phyloP scores from a whole-genome alignment of 1,140 invertebrate genomes.

The Scaptodrosophila lebanonensis region DNA sequence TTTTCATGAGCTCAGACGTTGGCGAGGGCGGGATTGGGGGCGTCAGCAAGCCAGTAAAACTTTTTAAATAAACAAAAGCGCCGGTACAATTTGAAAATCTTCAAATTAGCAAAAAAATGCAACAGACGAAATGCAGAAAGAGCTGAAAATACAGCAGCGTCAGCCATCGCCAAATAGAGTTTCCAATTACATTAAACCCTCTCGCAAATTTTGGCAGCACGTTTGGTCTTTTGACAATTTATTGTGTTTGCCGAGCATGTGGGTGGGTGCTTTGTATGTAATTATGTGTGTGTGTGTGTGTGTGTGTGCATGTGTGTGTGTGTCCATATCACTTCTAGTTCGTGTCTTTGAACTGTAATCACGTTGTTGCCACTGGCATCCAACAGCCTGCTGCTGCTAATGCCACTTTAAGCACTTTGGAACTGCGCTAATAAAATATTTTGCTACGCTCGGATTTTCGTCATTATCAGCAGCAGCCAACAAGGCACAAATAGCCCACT shows the following conservation, averaged over 20 bases:
- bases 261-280: background rate
- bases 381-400: constrained; percentile 33
- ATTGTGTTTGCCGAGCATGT: constrained; percentile 34
- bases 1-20: constrained; percentile 24
- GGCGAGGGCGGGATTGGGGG: constrained; percentile 13
- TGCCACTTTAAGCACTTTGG: constrained; percentile 52
- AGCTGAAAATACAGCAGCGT: constrained; percentile 35
- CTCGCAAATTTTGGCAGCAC: constrained; percentile 50
- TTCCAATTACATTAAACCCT: constrained; percentile 74
- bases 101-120: constrained; percentile 65
- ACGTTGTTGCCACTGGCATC: constrained; percentile 4
- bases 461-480: constrained; percentile 40
- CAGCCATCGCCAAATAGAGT: constrained; percentile 56
- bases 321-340: too few relatives aligned
- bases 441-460: constrained; percentile 16
- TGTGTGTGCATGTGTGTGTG: background rate
- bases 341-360: too few relatives aligned
- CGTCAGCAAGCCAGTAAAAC: constrained; percentile 17
- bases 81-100: constrained; percentile 65
- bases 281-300: background rate
- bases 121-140: constrained; percentile 19
- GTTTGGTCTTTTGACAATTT: constrained; percentile 61
- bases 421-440: constrained; percentile 54
- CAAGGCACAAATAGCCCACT: too few relatives aligned
- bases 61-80: constrained; percentile 65